phyloP scores from a whole-genome alignment of 1,140 invertebrate species.

The Drosophila athabasca region DNA sequence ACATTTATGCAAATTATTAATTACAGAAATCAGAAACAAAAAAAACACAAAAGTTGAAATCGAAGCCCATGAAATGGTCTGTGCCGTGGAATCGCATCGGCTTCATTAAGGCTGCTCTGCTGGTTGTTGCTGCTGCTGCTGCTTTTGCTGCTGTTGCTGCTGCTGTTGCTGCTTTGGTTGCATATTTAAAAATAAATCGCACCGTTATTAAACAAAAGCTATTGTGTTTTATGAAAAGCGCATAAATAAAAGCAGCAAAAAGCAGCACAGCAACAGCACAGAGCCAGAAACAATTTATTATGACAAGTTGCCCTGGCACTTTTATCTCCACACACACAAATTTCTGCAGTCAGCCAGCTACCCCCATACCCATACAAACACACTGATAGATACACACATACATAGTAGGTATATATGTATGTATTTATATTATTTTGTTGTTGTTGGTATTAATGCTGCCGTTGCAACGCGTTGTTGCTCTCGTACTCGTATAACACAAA shows the following conservation, averaged over 20 bases:
- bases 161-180: constrained; percentile 26
- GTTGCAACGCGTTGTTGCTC: constrained; percentile 47
- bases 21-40: constrained; percentile 51
- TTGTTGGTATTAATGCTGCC: constrained; percentile 59
- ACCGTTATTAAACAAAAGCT: constrained; percentile 80
- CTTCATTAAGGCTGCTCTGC: constrained; percentile 67
- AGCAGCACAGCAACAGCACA: constrained; percentile 62
- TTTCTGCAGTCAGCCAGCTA: constrained; percentile 49
- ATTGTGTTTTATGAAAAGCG: constrained; percentile 81
- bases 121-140: constrained; percentile 42
- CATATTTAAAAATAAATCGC: constrained; percentile 69
- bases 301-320: constrained; percentile 82
- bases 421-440: constrained; percentile 29
- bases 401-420: constrained; percentile 20
- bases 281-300: constrained; percentile 74
- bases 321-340: constrained; percentile 78
- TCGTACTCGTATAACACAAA: constrained; percentile 69
- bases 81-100: constrained; percentile 1
- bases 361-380: constrained; percentile 26
- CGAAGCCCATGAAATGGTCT: constrained; percentile 71
- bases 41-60: constrained; percentile 36
- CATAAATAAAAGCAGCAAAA: constrained; percentile 78
- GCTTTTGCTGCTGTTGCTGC: constrained; percentile 45
- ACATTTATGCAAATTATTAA: constrained; percentile 78
- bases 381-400: not conserved